Conservation (phyloP, 1,140 invertebrate genomes). For the Drosophila arawakana region DNA sequence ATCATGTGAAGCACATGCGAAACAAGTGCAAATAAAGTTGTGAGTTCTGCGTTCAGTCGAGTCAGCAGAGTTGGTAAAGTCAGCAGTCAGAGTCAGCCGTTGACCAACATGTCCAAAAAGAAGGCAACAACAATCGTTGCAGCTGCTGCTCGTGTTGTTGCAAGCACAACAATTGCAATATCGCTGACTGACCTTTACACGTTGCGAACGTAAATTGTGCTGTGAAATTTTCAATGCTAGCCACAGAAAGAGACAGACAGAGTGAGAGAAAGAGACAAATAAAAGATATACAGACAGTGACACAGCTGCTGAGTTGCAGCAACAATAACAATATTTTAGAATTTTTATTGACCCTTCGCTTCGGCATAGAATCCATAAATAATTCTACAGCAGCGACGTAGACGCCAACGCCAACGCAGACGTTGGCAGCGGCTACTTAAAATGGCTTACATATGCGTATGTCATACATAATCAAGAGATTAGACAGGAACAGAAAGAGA, state of each 20-base stretch:
- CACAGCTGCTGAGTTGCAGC: constrained; percentile 38
- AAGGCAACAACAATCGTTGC: constrained; percentile 1
- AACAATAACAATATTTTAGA: constrained; percentile 78
- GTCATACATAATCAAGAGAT: constrained; percentile 82
- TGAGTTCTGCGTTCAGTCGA: constrained; percentile 47
- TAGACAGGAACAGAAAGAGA: constrained; percentile 41
- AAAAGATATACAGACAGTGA: constrained; percentile 1
- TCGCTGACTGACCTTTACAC: constrained; percentile 71
- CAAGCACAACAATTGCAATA: constrained; percentile 35
- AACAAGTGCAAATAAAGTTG: constrained; percentile 69
- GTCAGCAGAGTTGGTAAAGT: constrained; percentile 53
- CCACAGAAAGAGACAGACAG: constrained; percentile 20
- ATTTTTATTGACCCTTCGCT: constrained; percentile 71
- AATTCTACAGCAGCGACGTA: constrained; percentile 36
- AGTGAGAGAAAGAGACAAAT: background rate
- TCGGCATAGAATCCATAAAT: constrained; percentile 64
- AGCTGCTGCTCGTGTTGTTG: constrained; percentile 16
- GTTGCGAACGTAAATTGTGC: constrained; percentile 50
- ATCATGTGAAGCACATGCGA: constrained; percentile 39
- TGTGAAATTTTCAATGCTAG: constrained; percentile 41
- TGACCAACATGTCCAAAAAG: constrained; percentile 25
- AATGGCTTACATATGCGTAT: constrained; percentile 73
- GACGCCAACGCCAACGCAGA: constrained; percentile 9
- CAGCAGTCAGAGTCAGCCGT: constrained; percentile 9
- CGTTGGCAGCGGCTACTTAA: constrained; percentile 43